Evolutionary conservation across 2,888 invertebrate species (phyloP), one percentile per base, ranked within the genome.

Genomic region (Drosophila antonietae): DNA sequence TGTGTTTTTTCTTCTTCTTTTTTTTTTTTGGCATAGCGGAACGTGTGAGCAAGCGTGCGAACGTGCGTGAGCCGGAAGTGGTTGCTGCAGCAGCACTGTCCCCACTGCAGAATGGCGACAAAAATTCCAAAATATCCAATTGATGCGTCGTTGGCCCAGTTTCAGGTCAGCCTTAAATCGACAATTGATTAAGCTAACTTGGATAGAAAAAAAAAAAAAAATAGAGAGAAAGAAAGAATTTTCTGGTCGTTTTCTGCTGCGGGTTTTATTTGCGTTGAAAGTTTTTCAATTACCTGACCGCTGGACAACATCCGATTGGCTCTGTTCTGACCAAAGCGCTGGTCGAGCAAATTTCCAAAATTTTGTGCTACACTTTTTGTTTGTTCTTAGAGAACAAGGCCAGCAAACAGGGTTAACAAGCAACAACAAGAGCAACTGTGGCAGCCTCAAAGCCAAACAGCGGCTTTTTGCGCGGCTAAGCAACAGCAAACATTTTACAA

Each of bases 201-300:
- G 43, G 14, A n/a, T n/a, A 14, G 28, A 20, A 35, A 28, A 28
- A 64, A 60, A 20, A 35, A 28, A 28, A 64, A 60, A 33, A 41
- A 23, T 12, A 1, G 56, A 64, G 55, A 3, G 33, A 64, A 58
- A 3, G 33, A 64, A 58, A 0, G 33, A 35, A 8, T 49, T 31
- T 49, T 5, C n/a, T 10, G 15, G 28, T n/a, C n/a, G n/a, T 31
- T n/a, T 49, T n/a, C 28, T 47, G n/a, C 4, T 12, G 10, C 9
- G 18, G 37, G 23, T 15, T 53, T 53, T 39, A n/a, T 37, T 23
- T 69, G 73, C 56, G 67, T 71, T 65, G 47, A 81, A 83, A 83
- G 88, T 83, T 83, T 83, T 83, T 83, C 83, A 83, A 83, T 83
- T 83, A 83, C 85, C 83, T 83, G 83, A 81, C 80, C 88, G 73